These are phyloP conservation scores for Macrosteles quadrilineatus DNA, from an alignment of 1,140 invertebrate species.

Conservation along the genomic window DNA sequence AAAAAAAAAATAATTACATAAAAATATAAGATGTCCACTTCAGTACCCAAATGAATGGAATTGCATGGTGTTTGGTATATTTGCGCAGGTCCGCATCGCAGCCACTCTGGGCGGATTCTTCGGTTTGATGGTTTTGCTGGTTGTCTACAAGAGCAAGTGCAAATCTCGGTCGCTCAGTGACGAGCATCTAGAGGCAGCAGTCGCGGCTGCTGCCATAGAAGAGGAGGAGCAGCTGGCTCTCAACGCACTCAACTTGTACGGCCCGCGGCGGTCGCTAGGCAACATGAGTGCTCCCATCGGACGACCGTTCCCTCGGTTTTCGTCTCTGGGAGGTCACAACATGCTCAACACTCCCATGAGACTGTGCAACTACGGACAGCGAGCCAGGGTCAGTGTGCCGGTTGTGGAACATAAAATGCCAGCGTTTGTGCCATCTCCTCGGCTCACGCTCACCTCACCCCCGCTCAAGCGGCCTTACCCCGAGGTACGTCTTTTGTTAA, in stretches of 20 bases:
- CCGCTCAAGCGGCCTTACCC: slow-evolving; percentile 29
- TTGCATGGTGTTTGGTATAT: too few species aligned
- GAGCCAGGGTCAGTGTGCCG: slow-evolving; percentile 21
- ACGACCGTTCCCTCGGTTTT: slow-evolving; percentile 26
- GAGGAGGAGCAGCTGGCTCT: slow-evolving; percentile 62
- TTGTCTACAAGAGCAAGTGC: slow-evolving; percentile 80
- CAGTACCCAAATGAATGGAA: too few species aligned
- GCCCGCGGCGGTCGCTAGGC: slow-evolving; percentile 18
- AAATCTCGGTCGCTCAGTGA: slow-evolving; percentile 56
- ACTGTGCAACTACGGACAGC: not conserved
- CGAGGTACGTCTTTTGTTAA: too few species aligned
- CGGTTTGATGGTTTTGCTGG: slow-evolving; percentile 80
- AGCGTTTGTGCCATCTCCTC: not conserved
- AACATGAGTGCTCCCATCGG: slow-evolving; percentile 23
- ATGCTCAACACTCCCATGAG: slow-evolving; percentile 28
- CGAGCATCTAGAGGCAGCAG: slow-evolving; percentile 60
- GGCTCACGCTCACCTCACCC: slow-evolving; percentile 26
- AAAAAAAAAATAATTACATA: too few species aligned
- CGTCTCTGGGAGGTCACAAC: slow-evolving; percentile 28
- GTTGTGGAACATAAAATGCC: not conserved
- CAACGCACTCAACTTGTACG: slow-evolving; percentile 17
- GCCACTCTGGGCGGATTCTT: slow-evolving; percentile 87
- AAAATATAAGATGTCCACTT: too few species aligned
- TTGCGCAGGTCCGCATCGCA: slow-evolving; percentile 70
- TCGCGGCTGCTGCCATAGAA: slow-evolving; percentile 72